Base-by-base conservation (phyloP, 2,113 vertebrate genomes). In the Ageneiosus marmoratus region DNA sequence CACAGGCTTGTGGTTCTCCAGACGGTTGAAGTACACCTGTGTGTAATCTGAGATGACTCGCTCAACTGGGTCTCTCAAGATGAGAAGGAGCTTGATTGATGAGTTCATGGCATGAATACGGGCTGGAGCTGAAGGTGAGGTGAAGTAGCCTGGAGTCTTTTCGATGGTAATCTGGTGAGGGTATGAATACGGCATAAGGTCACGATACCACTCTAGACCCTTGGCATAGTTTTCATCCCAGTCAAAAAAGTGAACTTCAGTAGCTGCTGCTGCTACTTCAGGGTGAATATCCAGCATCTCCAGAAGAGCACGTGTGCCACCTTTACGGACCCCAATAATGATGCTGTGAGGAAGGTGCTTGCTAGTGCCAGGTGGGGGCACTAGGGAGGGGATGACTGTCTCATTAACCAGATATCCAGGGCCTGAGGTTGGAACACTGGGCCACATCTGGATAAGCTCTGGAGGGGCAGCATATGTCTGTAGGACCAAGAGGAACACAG, bases 211-310 rank as follows among this genome's bases (percentile, higher is more conserved):
- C 83, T 97, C 95, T 63, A 96, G 94, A 78, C 96, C 97, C 90
- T 96, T 97, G 67, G 92, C 90, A 4, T 97, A 98, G 89, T 98
- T 98, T 89, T 98, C 96, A 83, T 98, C 96, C 96, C 96, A 97
- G 90, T 98, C 96, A 82, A 98, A 98, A 90, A 97, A 98, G 89
- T 98, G 97, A 80, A 98, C 96, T 93, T 98, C 97, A 0, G 96
- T 97, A 88, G 96, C 96, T 1, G 97, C 97, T 2, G 95, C 96
- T 20, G 96, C 96, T 10, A 97, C 95, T 86, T 96, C 95, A 0
- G 97, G 95, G 88, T 98, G 96, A 79, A 98, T 97, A 92, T 97
- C 96, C 58, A 98, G 87, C 97, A 98, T 98, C 90, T 98, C 97
- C 83, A 98, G 88, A 87, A 98, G 91, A 0, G 97, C 97, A 67